Evolutionary conservation across 2,113 vertebrate species (phyloP), one percentile per base, ranked within the genome.

Genomic region (Euleptes europaea): DNA sequence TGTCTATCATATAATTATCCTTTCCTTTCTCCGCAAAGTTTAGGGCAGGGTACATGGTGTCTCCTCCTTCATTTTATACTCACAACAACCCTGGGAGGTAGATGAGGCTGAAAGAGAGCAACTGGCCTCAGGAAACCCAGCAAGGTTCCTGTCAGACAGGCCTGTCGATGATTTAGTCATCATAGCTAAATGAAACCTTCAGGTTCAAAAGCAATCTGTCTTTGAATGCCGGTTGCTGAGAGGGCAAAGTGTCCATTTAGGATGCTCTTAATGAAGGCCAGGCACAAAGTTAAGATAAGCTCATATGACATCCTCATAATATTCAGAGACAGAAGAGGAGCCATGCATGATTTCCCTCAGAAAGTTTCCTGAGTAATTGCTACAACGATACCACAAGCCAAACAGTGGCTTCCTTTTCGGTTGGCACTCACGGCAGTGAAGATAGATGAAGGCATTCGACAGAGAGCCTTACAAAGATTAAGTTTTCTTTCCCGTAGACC

Each of bases 311-410:
- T 73, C 86, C 75, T 5, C 80, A 44, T 63, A 83, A 1, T 0
- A 67, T 85, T 3, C 44, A 57, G 38, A 0, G 0, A 70, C 40
- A n/a, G 0, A 3, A 88, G 67, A 74, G 85, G 84, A 88, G 84
- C 19, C 9, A 13, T 77, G 0, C 60, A 2, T 86, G 88, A 78
- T 80, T 92, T 91, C 82, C 89, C 88, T 86, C 88, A 88, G 90
- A 89, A 23, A 0, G 0, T 91, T 90, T 89, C 75, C 69, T 86
- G 35, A 82, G 85, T 92, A 89, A 91, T 91, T 86, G 84, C 70
- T 86, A 82, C 63, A 42, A 9, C 23, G 71, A 79, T 89, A 49
- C 83, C 1, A 0, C 86, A 79, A 93, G 70, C 71, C 42, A 17
- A 0, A 26, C 79, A 67, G 86, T 0, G 1, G 79, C 63, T 86